Conservation (phyloP, 2,888 invertebrate genomes). For the Aspidiotus rigidus region DNA sequence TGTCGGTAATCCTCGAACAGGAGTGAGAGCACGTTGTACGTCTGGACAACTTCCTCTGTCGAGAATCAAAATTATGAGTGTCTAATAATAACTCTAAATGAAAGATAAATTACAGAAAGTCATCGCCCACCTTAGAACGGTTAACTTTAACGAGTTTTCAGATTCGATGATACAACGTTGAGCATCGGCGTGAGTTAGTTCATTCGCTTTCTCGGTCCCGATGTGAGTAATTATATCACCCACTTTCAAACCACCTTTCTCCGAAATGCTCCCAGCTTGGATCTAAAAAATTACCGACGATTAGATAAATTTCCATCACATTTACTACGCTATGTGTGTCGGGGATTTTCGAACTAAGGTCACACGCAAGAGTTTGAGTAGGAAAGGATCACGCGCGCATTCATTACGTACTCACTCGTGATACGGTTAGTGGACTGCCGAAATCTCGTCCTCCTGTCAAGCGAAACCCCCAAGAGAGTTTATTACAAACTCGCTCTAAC, state of each 20-base stretch:
- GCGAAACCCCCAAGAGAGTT: conserved; percentile 67
- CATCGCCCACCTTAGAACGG: conserved; percentile 55
- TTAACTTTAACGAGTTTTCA: conserved; percentile 61
- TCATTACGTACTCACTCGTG: conserved; percentile 52
- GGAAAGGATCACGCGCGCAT: background rate
- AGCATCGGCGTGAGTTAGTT: conserved; percentile 66
- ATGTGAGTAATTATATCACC: conserved; percentile 78
- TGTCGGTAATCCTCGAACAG: conserved; percentile 37
- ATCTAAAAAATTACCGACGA: conserved; percentile 51
- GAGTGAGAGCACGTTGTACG: conserved; percentile 37
- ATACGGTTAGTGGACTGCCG: conserved; percentile 62
- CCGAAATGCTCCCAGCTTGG: conserved; percentile 67
- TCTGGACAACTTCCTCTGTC: conserved; percentile 39
- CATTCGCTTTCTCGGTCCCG: conserved; percentile 57
- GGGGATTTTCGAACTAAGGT: background rate
- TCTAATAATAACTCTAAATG: background rate
- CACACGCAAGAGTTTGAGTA: background rate
- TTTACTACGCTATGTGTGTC: background rate
- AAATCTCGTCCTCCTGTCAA: conserved; percentile 65
- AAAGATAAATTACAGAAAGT: background rate
- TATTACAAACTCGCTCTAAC: conserved; percentile 43
- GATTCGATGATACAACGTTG: conserved; percentile 62
- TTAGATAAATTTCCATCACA: background rate
- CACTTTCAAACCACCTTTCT: conserved; percentile 66
- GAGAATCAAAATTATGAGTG: background rate